Base-by-base conservation (phyloP, 2,888 invertebrate genomes). In the Hypercompe scribonia region DNA sequence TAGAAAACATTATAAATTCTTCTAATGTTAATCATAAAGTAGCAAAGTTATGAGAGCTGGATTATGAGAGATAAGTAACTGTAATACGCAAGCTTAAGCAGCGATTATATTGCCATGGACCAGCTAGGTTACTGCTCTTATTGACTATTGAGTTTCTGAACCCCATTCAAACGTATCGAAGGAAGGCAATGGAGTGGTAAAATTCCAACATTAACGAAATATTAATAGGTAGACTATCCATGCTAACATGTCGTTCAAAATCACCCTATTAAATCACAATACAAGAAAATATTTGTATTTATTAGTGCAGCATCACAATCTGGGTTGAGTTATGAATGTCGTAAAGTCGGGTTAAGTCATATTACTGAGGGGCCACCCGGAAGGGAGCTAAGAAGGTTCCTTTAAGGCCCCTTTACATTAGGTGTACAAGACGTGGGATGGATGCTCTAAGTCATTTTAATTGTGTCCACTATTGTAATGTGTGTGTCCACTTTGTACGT, bases 281-380 rank as follows among this genome's bases (percentile, higher is more conserved):
- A 91, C 88, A 90, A 90, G 89, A 91, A 92, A 92, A 91, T 93
- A 94, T 94, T 94, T 91, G 91, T 94, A 94, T 94, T 93, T 94
- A 93, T 92, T 91, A 91, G 87, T 84, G 79, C 87, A 86, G 89
- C 89, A 89, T 88, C 87, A 90, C 85, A 88, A 91, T 90, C 87
- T 90, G 85, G 90, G 89, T 90, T 93, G 92, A 93, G 91, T 95
- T 93, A 95, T 94, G 90, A 90, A 85, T 87, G 80, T 90, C 91
- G 91, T 94, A 95, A 95, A 94, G 78, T 85, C 78, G 80, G 81
- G 86, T 87, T 89, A 86, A 86, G 88, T 88, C 87, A 83, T 88
- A 84, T 88, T 90, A 87, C 80, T 86, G 86, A 89, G 86, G 81
- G 91, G 78, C 94, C 94, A 93, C 94, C 92, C 91, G 91, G 91